These are phyloP conservation scores for Leptinotarsa peninsularis DNA, from an alignment of 2,888 invertebrate species.

Conservation along the genomic window DNA sequence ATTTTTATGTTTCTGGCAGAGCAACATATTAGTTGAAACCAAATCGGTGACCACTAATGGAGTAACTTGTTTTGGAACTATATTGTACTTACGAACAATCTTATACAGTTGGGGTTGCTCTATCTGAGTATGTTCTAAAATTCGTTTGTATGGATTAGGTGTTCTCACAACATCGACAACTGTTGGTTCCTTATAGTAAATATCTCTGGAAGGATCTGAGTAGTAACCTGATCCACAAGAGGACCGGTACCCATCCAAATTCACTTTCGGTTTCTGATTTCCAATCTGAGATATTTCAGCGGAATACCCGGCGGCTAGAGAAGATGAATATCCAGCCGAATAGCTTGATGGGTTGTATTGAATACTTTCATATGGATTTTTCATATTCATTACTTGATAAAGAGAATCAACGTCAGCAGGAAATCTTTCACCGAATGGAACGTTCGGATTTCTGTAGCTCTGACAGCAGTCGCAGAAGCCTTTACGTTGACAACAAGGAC, in stretches of 20 bases:
- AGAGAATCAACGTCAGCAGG: constrained; percentile 41
- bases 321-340: constrained; percentile 27
- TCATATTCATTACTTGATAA: constrained; percentile 13
- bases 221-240: constrained; percentile 40
- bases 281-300: constrained; percentile 27
- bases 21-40: constrained; percentile 33
- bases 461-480: constrained; percentile 31
- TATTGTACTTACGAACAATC: constrained; percentile 39
- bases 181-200: constrained; percentile 42
- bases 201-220: constrained; percentile 38
- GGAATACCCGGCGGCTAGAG: constrained; percentile 17
- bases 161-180: constrained; percentile 32
- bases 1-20: constrained; percentile 26
- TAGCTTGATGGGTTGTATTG: constrained; percentile 5
- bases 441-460: constrained; percentile 33
- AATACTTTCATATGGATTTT: neutral
- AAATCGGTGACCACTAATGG: constrained; percentile 31
- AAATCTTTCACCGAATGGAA: constrained; percentile 45
- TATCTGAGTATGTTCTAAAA: constrained; percentile 22
- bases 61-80: constrained; percentile 30
- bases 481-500: constrained; percentile 30
- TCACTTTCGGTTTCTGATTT: constrained; percentile 29
- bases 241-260: constrained; percentile 29
- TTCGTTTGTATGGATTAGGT: constrained; percentile 21
- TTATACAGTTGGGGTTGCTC: constrained; percentile 33